Conservation (phyloP, 2,888 invertebrate genomes). For the Tolmerus cingulatus region DNA sequence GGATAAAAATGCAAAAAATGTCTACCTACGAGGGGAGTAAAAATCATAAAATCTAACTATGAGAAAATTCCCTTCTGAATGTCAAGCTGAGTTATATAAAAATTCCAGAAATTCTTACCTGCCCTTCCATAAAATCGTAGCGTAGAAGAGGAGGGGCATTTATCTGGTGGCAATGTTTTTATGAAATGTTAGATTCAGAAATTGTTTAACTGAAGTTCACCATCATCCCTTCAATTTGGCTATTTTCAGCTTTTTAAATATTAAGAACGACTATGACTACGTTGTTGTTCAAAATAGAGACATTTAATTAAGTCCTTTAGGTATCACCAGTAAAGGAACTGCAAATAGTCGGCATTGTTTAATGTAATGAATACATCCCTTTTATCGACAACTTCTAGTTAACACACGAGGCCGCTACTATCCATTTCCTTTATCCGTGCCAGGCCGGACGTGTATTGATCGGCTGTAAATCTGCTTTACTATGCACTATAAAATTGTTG, state of each 20-base stretch:
- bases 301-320: neutral
- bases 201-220: neutral
- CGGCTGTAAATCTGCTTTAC: constrained; percentile 28
- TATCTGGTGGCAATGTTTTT: neutral
- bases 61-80: constrained; percentile 10
- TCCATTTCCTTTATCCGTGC: neutral
- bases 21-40: neutral
- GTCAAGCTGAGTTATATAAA: constrained; percentile 16
- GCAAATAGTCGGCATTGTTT: neutral
- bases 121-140: constrained; percentile 7
- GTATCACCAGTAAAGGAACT: neutral
- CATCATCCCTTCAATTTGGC: too few relatives aligned
- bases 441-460: neutral
- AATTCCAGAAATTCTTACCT: constrained; percentile 35
- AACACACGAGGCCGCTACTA: neutral
- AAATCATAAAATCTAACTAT: constrained; percentile 24
- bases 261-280: neutral
- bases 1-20: neutral
- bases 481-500: constrained; percentile 28
- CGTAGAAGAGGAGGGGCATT: neutral
- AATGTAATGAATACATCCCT: neutral
- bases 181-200: neutral
- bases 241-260: neutral
- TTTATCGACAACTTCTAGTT: neutral
- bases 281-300: neutral